A percentile compares a stretch with the other conserved stretches of the same genome.
Conservation (phyloP, 2,113 vertebrate species). For the Indri indri region DNA sequence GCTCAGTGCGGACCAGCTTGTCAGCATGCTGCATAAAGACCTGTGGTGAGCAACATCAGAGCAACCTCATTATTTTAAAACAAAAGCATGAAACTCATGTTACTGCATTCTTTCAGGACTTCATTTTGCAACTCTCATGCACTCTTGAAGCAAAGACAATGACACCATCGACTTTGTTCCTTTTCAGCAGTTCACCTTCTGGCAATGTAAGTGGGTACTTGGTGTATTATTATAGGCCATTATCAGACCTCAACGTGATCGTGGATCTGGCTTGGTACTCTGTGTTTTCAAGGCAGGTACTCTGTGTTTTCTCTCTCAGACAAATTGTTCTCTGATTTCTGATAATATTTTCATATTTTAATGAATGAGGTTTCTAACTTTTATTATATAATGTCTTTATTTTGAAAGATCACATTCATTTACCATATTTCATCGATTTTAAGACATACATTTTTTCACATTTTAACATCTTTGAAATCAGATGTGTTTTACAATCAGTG, state of each 20-base stretch:
- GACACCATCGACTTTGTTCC: background rate
- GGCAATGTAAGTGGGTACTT: background rate
- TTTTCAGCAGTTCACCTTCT: background rate
- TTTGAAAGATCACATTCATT: conserved; percentile 11
- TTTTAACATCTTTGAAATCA: conserved; percentile 20
- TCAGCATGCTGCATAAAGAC: background rate
- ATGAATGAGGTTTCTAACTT: background rate
- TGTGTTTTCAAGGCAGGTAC: background rate
- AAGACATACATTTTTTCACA: background rate
- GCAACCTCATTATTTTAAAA: background rate
- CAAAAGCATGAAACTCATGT: background rate
- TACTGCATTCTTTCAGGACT: background rate
- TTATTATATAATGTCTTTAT: background rate
- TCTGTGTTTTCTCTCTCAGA: background rate
- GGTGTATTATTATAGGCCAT: background rate
- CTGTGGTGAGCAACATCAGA: background rate
- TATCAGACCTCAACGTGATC: fast-evolving
- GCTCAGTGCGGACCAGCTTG: background rate
- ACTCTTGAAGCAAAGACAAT: background rate
- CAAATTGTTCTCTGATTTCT: background rate
- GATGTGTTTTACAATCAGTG: background rate
- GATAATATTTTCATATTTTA: background rate
- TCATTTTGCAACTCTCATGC: background rate
- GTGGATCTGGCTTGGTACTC: background rate
- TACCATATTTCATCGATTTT: background rate